phyloP scores from a whole-genome alignment of 2,797 vertebrate species.

The Aplochiton taeniatus region DNA sequence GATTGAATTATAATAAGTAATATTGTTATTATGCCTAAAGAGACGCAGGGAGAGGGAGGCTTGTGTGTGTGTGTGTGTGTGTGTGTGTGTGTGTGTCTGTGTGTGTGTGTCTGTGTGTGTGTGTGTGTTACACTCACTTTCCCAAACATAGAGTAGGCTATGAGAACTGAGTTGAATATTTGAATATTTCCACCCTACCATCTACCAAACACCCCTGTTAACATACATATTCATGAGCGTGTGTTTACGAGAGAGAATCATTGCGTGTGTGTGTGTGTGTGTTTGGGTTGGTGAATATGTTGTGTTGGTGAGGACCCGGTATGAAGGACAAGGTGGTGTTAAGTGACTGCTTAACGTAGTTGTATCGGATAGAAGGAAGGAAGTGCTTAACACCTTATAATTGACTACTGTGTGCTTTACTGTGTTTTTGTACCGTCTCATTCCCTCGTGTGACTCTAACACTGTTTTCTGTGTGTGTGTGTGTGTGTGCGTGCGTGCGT shows the following conservation, averaged over 20 bases:
- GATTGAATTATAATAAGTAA: too few relatives aligned
- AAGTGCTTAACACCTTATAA: not conserved
- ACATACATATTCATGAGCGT: not conserved
- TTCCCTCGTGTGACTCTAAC: not conserved
- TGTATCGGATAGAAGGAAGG: not conserved
- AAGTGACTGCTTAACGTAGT: not conserved
- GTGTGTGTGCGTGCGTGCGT: not conserved
- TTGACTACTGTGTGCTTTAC: not conserved
- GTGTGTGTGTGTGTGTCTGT: constrained; percentile 1
- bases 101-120: constrained; percentile 2
- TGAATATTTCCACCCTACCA: too few relatives aligned
- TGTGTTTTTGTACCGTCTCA: not conserved
- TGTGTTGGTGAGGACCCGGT: not conserved
- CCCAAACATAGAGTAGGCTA: too few relatives aligned
- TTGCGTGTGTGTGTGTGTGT: not conserved
- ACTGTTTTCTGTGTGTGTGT: not conserved
- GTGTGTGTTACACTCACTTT: not conserved
- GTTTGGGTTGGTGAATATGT: not conserved
- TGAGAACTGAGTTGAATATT: too few relatives aligned
- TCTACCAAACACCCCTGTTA: too few relatives aligned
- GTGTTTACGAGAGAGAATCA: not conserved
- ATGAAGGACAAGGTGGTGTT: not conserved
- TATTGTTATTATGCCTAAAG: not conserved
- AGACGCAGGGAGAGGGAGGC: constrained; percentile 24
- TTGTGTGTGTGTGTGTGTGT: constrained; percentile 19